Percentiles rank a stretch among this genome's conserved stretches.
phyloP scores from a whole-genome alignment of 2,113 vertebrate genomes.

The Oophaga pumilio region DNA sequence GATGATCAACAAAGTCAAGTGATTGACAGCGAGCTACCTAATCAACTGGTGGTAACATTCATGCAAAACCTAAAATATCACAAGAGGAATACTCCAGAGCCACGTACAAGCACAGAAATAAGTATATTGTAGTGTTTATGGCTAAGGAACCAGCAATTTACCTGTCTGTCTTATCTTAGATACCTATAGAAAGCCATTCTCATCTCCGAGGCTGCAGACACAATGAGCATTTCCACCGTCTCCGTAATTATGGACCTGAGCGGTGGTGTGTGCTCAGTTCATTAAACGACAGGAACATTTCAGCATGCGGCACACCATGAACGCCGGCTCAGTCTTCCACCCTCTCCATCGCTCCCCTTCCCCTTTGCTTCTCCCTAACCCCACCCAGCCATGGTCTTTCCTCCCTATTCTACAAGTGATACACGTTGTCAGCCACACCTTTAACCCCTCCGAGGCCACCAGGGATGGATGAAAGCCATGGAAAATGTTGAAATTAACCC shows the following conservation, averaged over 20 bases:
- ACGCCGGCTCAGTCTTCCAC: background rate
- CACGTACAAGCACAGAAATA: background rate
- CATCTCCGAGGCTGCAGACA: background rate
- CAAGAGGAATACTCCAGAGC: background rate
- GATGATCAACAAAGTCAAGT: background rate
- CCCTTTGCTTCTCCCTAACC: background rate
- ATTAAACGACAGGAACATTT: background rate
- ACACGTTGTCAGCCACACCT: conserved; percentile 43
- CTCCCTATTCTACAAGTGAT: conserved; percentile 45
- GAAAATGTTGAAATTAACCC: conserved; percentile 2
- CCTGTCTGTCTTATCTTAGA: background rate
- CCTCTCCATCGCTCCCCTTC: background rate
- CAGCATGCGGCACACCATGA: background rate
- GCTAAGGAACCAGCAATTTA: background rate
- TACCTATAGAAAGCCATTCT: background rate
- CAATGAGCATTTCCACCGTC: background rate
- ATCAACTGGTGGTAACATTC: background rate
- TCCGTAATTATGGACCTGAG: background rate
- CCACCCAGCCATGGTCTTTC: conserved; percentile 26
- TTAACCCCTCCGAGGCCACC: conserved; percentile 37
- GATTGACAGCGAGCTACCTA: background rate
- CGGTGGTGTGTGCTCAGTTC: background rate
- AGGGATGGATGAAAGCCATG: background rate
- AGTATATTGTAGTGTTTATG: background rate
- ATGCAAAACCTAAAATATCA: background rate